These are phyloP conservation scores for Nixonia krombeini DNA, from an alignment of 1,140 invertebrate genomes.

Conservation along the genomic window DNA sequence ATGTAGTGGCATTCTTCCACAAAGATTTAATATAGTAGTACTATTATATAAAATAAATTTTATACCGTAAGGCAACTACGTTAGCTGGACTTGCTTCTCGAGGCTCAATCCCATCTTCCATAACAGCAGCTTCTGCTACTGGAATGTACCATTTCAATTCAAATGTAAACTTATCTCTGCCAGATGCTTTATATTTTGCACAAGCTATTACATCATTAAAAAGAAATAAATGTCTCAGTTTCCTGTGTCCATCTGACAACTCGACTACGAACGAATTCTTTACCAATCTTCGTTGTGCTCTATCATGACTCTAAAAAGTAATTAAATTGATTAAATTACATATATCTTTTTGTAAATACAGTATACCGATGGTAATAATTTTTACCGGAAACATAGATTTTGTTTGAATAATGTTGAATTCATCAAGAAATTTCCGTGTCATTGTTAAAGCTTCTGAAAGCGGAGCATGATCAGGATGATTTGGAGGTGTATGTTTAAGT, in stretches of 20 bases:
- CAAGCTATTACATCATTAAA: slow-evolving; percentile 96
- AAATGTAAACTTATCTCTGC: slow-evolving; percentile 90
- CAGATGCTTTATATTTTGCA: slow-evolving; percentile 92
- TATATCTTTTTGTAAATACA: not conserved
- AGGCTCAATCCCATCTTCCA: slow-evolving; percentile 80
- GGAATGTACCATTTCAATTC: slow-evolving; percentile 94
- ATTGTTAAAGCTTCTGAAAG: slow-evolving; percentile 87
- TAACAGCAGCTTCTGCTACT: slow-evolving; percentile 81
- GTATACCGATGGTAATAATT: not conserved
- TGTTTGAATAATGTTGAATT: slow-evolving; percentile 91
- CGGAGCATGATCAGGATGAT: slow-evolving; percentile 86
- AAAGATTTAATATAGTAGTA: too few relatives aligned
- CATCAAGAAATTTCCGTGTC: slow-evolving; percentile 91
- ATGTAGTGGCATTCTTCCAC: too few relatives aligned
- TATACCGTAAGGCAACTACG: slow-evolving; percentile 81
- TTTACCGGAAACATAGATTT: slow-evolving; percentile 86
- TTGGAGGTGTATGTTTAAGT: slow-evolving; percentile 87
- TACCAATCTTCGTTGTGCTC: slow-evolving; percentile 87
- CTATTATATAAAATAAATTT: slow-evolving; percentile 13
- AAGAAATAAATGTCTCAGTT: slow-evolving; percentile 92
- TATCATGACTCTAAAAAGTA: slow-evolving; percentile 79
- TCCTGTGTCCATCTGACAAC: slow-evolving; percentile 87
- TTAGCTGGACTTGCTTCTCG: slow-evolving; percentile 83
- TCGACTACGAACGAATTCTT: slow-evolving; percentile 97
- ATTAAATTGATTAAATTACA: not conserved